Percentiles rank a stretch among this genome's conserved stretches.
Evolutionary conservation across 2,113 vertebrate genomes (phyloP).

Genomic region (Sebastes schlegelii): DNA sequence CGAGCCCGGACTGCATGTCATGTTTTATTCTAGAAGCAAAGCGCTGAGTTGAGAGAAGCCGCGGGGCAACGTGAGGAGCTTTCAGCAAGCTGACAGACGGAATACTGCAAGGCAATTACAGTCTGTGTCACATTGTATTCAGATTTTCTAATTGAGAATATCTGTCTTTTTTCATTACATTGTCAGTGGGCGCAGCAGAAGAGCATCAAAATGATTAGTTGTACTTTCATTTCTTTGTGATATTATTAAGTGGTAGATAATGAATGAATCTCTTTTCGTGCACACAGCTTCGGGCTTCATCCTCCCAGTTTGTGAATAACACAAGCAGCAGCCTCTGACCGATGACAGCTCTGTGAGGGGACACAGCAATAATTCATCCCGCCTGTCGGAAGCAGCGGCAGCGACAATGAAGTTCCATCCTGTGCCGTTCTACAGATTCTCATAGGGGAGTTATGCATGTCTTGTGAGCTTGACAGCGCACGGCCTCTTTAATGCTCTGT

Average conservation of each 20-base stretch:
- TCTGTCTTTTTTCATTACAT: neutral
- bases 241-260: constrained; percentile 12
- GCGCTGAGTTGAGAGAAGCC: constrained; percentile 43
- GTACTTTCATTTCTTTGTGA: constrained; percentile 24
- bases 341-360: constrained; percentile 18
- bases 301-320: constrained; percentile 19
- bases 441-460: constrained; percentile 10
- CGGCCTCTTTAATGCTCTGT: constrained; percentile 18
- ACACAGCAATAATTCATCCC: constrained; percentile 33
- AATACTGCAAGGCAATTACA: constrained; percentile 28
- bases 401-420: constrained; percentile 2
- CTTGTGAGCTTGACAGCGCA: constrained; percentile 3
- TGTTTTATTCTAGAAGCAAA: constrained; percentile 50
- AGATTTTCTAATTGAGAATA: constrained; percentile 23
- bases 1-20: constrained; percentile 26
- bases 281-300: constrained; percentile 23
- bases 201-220: constrained; percentile 12
- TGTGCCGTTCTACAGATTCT: constrained; percentile 26
- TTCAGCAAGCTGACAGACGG: constrained; percentile 44
- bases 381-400: constrained; percentile 10
- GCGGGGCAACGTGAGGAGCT: constrained; percentile 26
- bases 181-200: neutral
- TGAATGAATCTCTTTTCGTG: constrained; percentile 32
- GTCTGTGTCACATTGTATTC: neutral
- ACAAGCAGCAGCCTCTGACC: constrained; percentile 19